A percentile compares a stretch with the other conserved stretches of the same genome.
These are phyloP conservation scores for Arge pagana DNA, from an alignment of 2,888 invertebrate genomes.

Conservation along the genomic window DNA sequence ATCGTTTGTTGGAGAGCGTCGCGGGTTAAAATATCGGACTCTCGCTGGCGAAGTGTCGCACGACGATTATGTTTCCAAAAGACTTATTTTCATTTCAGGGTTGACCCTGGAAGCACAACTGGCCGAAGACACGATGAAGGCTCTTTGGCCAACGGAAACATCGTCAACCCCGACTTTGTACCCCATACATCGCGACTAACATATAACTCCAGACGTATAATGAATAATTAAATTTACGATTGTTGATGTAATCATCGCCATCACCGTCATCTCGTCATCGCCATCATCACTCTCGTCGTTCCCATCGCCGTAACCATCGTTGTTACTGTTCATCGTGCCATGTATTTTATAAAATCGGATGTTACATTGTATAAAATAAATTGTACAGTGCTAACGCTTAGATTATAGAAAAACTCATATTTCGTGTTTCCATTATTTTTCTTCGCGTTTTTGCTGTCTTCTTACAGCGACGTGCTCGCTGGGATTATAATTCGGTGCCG, in stretches of 20 bases:
- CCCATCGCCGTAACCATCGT: background rate
- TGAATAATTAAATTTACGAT: background rate
- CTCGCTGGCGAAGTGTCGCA: too few species aligned
- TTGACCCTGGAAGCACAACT: slow-evolving; percentile 33
- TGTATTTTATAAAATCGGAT: background rate
- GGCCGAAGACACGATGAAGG: slow-evolving; percentile 11
- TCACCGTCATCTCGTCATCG: background rate
- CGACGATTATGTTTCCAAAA: too few species aligned
- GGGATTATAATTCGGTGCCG: too few species aligned
- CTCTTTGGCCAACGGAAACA: slow-evolving; percentile 2
- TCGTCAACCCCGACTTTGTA: slow-evolving; percentile 9
- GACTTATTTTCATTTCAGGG: slow-evolving; percentile 35
- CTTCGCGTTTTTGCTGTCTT: too few species aligned
- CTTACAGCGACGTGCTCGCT: too few species aligned
- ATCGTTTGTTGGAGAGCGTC: too few species aligned
- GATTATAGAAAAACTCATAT: too few species aligned
- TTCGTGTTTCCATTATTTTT: too few species aligned
- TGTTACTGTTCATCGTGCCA: background rate
- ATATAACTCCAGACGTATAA: slow-evolving; percentile 13
- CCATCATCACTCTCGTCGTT: background rate
- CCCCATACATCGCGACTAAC: slow-evolving; percentile 14
- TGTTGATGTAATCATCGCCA: background rate
- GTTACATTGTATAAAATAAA: too few species aligned
- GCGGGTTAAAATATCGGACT: too few species aligned
- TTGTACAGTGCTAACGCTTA: too few species aligned